Conservation (phyloP, 2,797 vertebrate species). For the Eutrigla gurnardus region DNA sequence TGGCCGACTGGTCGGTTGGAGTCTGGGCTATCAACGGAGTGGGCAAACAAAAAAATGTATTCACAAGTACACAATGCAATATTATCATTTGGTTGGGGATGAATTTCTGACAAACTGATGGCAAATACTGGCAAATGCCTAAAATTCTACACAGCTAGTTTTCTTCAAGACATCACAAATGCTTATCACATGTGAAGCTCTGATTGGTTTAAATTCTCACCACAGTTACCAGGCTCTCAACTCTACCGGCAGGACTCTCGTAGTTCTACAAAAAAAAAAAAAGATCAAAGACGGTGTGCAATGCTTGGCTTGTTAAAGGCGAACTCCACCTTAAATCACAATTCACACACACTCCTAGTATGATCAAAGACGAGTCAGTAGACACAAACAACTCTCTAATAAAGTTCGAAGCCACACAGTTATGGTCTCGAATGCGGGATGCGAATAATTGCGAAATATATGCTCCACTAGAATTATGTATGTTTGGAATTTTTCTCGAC, state of each 20-base stretch:
- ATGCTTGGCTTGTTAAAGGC: constrained; percentile 69
- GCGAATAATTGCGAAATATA: constrained; percentile 50
- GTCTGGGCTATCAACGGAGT: constrained; percentile 30
- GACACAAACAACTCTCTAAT: constrained; percentile 70
- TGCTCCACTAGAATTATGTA: constrained; percentile 13
- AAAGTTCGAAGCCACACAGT: constrained; percentile 59
- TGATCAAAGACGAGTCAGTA: constrained; percentile 67
- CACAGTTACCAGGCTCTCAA: constrained; percentile 48
- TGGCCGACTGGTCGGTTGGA: constrained; percentile 34
- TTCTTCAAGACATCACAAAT: constrained; percentile 38
- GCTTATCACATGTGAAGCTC: constrained; percentile 39
- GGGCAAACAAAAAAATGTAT: not conserved
- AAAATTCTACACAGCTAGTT: not conserved
- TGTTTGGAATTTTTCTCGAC: constrained; percentile 17
- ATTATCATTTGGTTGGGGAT: no score
- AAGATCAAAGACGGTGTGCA: constrained; percentile 69
- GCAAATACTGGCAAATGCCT: no score
- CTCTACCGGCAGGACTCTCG: constrained; percentile 31
- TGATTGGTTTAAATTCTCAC: constrained; percentile 50
- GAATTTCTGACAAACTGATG: no score
- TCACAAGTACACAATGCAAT: no score
- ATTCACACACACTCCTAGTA: constrained; percentile 62
- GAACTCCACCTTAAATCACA: constrained; percentile 72
- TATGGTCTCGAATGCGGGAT: constrained; percentile 44
- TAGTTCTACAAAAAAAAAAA: constrained; percentile 67